Conservation (phyloP, 1,140 invertebrate genomes). For the Leptinotarsa defecta region DNA sequence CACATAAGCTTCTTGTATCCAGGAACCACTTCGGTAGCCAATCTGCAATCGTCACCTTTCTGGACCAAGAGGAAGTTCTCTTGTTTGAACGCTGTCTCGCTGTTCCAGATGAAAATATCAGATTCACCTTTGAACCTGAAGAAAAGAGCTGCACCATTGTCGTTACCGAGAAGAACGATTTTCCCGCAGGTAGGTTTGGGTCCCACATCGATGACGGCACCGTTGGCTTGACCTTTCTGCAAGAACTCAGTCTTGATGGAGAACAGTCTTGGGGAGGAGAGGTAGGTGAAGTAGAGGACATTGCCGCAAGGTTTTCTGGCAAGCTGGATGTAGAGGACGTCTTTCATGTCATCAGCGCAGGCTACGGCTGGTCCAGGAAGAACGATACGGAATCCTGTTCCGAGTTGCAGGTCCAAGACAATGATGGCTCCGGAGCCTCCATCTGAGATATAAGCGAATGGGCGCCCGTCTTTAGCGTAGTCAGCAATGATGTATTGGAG, state of each 20-base stretch:
- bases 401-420: conserved; percentile 61
- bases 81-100: conserved; percentile 60
- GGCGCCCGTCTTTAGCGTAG: conserved; percentile 58
- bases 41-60: conserved; percentile 62
- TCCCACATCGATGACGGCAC: conserved; percentile 62
- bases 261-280: conserved; percentile 62
- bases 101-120: conserved; percentile 67
- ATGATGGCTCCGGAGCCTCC: conserved; percentile 64
- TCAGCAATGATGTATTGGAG: conserved; percentile 69
- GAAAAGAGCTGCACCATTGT: conserved; percentile 63
- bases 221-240: conserved; percentile 58
- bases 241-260: conserved; percentile 61
- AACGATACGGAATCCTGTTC: conserved; percentile 62
- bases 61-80: conserved; percentile 64
- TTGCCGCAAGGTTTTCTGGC: conserved; percentile 59
- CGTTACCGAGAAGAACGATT: conserved; percentile 65
- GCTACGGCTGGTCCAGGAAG: conserved; percentile 60
- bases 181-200: conserved; percentile 59
- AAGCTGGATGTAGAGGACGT: conserved; percentile 64
- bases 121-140: conserved; percentile 65
- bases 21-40: conserved; percentile 65
- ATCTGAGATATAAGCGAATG: conserved; percentile 62
- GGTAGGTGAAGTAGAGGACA: conserved; percentile 65
- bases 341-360: conserved; percentile 47
- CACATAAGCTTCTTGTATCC: conserved; percentile 65